Evolutionary conservation across 1,140 invertebrate genomes (phyloP).

Genomic region (Euglossa dilemma): DNA sequence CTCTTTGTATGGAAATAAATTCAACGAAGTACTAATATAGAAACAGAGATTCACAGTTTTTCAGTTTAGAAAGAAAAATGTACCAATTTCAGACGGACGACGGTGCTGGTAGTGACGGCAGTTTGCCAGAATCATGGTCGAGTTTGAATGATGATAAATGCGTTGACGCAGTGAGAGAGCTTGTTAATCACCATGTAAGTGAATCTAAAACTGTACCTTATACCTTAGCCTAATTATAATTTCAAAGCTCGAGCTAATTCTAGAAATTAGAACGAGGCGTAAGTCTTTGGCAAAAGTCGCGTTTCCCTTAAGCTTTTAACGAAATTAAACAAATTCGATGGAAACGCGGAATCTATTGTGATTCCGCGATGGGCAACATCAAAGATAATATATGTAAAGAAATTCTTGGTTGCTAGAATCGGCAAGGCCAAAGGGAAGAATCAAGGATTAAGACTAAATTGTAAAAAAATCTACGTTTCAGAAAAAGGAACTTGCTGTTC

Average conservation of each 20-base stretch:
- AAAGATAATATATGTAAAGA: not conserved
- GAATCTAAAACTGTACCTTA: not conserved
- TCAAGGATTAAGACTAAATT: conserved; percentile 33
- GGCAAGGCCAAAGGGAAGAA: not conserved
- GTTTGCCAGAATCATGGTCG: conserved; percentile 79
- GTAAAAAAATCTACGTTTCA: conserved; percentile 57
- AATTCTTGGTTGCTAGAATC: not conserved
- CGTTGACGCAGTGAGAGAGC: conserved; percentile 83
- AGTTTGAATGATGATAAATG: conserved; percentile 83
- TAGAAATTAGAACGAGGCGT: not conserved
- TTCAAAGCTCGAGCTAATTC: not conserved
- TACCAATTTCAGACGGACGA: conserved; percentile 79
- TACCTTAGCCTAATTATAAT: conserved; percentile 21
- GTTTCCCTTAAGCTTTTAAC: too few relatives aligned
- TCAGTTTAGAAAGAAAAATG: conserved; percentile 42
- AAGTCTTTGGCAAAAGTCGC: not conserved
- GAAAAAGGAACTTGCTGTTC: conserved; percentile 85
- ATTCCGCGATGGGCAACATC: too few relatives aligned
- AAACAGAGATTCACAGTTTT: not conserved
- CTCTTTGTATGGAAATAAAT: not conserved
- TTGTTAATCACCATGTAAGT: conserved; percentile 86
- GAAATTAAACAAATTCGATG: not conserved
- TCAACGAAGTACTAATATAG: conserved; percentile 1
- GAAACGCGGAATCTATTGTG: too few relatives aligned
- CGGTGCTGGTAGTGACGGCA: conserved; percentile 74